Evolutionary conservation across 2,113 vertebrate genomes (phyloP).

Genomic region (Pardalotus punctatus): DNA sequence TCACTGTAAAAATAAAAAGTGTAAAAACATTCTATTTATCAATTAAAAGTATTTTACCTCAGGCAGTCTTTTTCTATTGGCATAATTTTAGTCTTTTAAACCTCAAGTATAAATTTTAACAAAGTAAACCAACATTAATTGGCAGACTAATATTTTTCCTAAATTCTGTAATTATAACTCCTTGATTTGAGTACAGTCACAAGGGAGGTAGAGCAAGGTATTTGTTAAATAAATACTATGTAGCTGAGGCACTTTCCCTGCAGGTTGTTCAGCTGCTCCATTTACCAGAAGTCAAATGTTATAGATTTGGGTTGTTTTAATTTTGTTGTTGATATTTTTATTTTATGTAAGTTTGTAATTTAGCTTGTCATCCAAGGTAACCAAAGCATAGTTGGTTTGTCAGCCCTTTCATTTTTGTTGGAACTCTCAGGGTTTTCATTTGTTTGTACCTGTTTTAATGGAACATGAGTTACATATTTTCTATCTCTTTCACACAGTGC

Average conservation of each 20-base stretch:
- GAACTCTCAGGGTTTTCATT: neutral
- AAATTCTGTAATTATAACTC: neutral
- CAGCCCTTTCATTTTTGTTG: neutral
- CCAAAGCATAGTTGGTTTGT: neutral
- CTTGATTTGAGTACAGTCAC: neutral
- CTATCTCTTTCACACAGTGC: neutral
- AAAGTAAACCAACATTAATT: neutral
- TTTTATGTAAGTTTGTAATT: neutral
- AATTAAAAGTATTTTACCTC: neutral
- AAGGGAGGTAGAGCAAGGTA: neutral
- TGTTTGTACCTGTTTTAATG: neutral
- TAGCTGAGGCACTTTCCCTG: neutral
- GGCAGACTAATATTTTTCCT: neutral
- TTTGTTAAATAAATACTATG: neutral
- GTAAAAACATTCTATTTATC: neutral
- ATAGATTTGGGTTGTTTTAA: neutral
- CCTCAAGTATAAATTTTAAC: neutral
- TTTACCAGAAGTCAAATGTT: neutral
- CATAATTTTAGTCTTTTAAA: neutral
- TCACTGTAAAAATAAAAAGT: too few species aligned
- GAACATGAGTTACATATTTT: neutral
- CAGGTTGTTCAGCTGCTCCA: neutral
- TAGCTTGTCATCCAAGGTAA: neutral
- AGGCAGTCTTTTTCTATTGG: neutral
- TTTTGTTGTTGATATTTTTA: neutral